phyloP scores from a whole-genome alignment of 2,797 vertebrate species.

The Tangara arthus region DNA sequence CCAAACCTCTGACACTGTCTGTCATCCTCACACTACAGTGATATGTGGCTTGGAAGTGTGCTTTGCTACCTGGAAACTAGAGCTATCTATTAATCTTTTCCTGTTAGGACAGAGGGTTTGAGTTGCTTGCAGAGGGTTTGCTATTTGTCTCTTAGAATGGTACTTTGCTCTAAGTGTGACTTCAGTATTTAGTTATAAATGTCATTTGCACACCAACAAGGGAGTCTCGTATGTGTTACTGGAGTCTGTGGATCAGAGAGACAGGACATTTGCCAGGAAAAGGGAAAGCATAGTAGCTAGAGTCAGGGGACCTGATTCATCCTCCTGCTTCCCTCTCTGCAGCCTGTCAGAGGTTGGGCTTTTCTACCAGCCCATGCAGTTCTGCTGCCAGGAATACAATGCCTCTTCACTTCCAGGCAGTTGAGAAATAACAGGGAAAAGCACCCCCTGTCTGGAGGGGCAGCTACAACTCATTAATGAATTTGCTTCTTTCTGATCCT shows the following conservation, averaged over 20 bases:
- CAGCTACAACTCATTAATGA: background rate
- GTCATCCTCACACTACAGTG: background rate
- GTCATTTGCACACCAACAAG: accelerated
- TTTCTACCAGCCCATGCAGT: background rate
- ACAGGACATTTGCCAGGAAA: background rate
- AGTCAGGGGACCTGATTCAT: background rate
- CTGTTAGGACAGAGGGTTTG: background rate
- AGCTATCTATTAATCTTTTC: background rate
- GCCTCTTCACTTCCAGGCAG: background rate
- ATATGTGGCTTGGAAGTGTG: background rate
- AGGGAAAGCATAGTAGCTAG: background rate
- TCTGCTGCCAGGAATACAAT: background rate
- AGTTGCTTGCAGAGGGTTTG: background rate
- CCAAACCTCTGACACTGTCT: background rate
- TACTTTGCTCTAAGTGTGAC: background rate
- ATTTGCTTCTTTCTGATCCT: background rate
- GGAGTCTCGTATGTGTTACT: accelerated
- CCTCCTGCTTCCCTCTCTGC: background rate
- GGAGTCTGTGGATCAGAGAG: background rate
- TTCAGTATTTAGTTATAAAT: background rate
- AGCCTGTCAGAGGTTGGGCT: background rate
- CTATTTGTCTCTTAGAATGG: background rate
- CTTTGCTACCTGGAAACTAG: background rate
- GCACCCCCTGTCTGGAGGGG: background rate
- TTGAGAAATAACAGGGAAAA: background rate